Base-by-base conservation (phyloP, 2,113 vertebrate genomes). In the Gallinago jamesoni region DNA sequence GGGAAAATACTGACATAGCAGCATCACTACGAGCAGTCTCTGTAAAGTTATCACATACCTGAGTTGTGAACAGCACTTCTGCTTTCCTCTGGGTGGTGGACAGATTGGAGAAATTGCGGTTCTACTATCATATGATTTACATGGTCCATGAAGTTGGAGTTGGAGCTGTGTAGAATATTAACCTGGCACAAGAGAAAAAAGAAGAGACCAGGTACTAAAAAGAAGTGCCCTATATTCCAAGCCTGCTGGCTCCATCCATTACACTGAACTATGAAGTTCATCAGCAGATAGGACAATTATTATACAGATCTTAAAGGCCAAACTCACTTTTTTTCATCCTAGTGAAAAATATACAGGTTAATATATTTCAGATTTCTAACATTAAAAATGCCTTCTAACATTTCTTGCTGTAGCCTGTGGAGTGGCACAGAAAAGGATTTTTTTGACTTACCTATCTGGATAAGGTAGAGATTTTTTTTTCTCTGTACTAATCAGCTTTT, bases 51-150 rank as follows among this genome's bases (percentile, higher is more conserved):
- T 64, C 73, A 72, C 93, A 79, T 97, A 99, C 99, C 99, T 97
- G 98, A 98, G 90, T 72, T 98, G 94, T 97, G 98, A 88, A 83
- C 94, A 74, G 98, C 96, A 89, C 96, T 98, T 63, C 94, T 92
- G 89, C 95, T 97, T 57, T 94, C 89, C 57, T 98, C 98, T 15
- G 98, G 98, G 39, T 98, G 98, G 78, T 98, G 98, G 69, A 98
- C 96, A 37, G 99, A 98, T 50, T 99, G 99, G 91, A 99, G 97
- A 97, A 99, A 99, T 28, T 99, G 98, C n/a, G 99, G 99, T 27
- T 99, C 98, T 28, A 97, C 98, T 15, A 98, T 96, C 63, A 99
- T 96, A 84, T 99, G 98, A 97, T 96, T 99, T 96, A 98, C 92
- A 9, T 99, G 99, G 37, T 98, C 98, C 75, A 94, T 96, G 12